Conservation (phyloP, 2,888 invertebrate genomes). For the Apamea crenata region DNA sequence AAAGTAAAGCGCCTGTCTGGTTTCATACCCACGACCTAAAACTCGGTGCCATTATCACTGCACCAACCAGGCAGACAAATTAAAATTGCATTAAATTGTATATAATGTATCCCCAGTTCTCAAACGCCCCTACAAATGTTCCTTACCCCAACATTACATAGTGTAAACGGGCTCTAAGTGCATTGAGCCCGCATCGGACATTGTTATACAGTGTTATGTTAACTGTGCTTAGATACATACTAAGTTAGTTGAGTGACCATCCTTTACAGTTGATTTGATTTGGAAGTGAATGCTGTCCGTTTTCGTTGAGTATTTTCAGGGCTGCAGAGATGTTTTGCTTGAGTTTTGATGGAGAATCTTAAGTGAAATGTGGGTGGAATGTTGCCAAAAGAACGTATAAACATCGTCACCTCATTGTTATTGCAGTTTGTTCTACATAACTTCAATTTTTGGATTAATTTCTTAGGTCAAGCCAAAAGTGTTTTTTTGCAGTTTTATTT, state of each 20-base stretch:
- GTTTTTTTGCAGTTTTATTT: background rate
- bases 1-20: too few species aligned
- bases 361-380: slow-evolving; percentile 22
- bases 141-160: background rate
- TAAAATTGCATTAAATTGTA: background rate
- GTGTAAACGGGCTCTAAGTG: slow-evolving; percentile 48
- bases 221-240: slow-evolving; percentile 44
- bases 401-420: background rate
- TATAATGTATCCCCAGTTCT: background rate
- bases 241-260: slow-evolving; percentile 37
- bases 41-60: too few species aligned
- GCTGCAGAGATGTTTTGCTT: background rate
- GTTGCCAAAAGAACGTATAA: slow-evolving; percentile 7
- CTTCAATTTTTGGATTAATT: background rate
- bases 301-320: slow-evolving; percentile 5
- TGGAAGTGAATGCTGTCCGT: slow-evolving; percentile 36
- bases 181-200: slow-evolving; percentile 51
- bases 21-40: too few species aligned
- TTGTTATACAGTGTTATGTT: slow-evolving; percentile 55
- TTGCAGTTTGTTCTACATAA: background rate
- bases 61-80: background rate
- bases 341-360: background rate
- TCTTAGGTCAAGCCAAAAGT: background rate
- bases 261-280: slow-evolving; percentile 56
- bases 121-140: slow-evolving; percentile 11